Base-by-base conservation (phyloP, 1,140 invertebrate genomes). In the Temnothorax nylanderi region DNA sequence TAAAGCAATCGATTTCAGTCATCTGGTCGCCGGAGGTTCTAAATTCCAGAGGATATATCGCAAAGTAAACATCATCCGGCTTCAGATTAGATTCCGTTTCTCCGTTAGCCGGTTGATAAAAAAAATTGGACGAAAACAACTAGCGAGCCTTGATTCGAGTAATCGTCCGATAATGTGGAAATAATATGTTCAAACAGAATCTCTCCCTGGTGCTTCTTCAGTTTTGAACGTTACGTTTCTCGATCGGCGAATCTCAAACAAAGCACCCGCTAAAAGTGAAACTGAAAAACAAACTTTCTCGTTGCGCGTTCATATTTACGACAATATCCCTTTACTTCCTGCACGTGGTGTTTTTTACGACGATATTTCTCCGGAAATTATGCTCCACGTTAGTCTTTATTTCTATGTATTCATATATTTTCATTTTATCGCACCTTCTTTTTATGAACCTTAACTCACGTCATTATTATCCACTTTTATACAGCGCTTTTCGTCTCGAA, bases 61-160 rank as follows among this genome's bases (percentile, higher is more conserved):
- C 41, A 58, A 72, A 58, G 37, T 11, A 82, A 58, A 49, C 37
- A 47, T 10, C 37, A 21, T 47, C 8, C 16, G 6, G 18, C 11
- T 34, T 47, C 51, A 47, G 26, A 82, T 82, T 82, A 82, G 37
- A 74, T 72, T 47, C 6, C 32, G 26, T 6, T 37, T 16, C 10
- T 0, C 16, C 2, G 7, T 37, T 82, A 2, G 37, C 32, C 16
- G 26, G 11, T 56, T 56, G 54, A 49, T 60, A 47, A 58, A 41
- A 41, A 60, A 44, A n/a, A 54, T 7, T 34, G 10, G n/a, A 37
- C 26, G n/a, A 7, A 69, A 69, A 69, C 34, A 77, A 72, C 67
- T n/a, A 72, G 10, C 34, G n/a, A 26, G 18, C 47, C 21, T 16
- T 11, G 18, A 62, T 60, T 81, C 37, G 26, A 41, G 21, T 49